Evolutionary conservation across 2,113 vertebrate species (phyloP).

Genomic region (Amphiprion percula): DNA sequence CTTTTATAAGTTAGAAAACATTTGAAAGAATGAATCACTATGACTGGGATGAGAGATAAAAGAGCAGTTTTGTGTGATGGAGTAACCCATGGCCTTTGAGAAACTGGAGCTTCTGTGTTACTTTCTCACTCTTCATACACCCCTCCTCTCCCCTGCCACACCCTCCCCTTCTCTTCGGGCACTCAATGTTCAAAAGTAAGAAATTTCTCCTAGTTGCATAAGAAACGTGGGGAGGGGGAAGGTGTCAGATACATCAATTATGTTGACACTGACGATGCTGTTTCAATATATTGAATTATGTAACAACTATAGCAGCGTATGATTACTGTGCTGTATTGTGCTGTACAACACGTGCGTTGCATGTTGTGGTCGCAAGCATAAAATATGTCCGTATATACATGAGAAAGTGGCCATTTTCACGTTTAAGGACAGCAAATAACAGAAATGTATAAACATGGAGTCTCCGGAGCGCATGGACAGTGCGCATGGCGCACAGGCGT

Average conservation of each 20-base stretch:
- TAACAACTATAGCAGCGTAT: neutral
- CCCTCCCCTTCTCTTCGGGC: constrained; percentile 38
- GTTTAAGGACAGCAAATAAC: neutral
- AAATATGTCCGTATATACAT: neutral
- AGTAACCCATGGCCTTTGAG: constrained; percentile 31
- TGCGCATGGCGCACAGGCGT: constrained; percentile 1
- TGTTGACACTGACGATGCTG: neutral
- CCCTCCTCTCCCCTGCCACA: constrained; percentile 18
- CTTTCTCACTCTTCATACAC: constrained; percentile 4
- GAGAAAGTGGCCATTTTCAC: neutral
- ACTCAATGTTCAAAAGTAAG: constrained; percentile 55
- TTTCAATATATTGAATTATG: neutral
- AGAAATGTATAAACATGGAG: neutral
- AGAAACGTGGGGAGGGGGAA: neutral
- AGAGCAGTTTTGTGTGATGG: neutral
- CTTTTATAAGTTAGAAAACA: neutral
- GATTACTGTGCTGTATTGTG: neutral
- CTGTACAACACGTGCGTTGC: neutral
- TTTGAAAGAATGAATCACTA: neutral
- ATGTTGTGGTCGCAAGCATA: neutral
- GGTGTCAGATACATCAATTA: neutral
- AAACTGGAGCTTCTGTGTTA: constrained; percentile 28
- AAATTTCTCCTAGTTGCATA: constrained; percentile 10
- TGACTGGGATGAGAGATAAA: neutral
- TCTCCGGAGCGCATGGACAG: neutral